These are phyloP conservation scores for Drosophila helvetica DNA, from an alignment of 2,888 invertebrate species.

Conservation along the genomic window DNA sequence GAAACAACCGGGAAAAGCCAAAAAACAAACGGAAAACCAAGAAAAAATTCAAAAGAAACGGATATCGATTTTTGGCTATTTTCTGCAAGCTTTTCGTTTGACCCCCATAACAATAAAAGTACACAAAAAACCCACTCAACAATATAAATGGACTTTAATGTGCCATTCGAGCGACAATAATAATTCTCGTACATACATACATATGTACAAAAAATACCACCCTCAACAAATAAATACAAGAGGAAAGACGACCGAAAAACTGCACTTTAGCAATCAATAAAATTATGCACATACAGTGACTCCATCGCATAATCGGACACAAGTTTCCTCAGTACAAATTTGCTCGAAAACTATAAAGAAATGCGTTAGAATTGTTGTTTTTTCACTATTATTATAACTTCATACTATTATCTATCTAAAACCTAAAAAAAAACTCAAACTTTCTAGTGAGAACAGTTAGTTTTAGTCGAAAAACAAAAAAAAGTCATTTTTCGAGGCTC, in stretches of 20 bases:
- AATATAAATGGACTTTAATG: conserved; percentile 17
- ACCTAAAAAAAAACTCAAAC: too few relatives aligned
- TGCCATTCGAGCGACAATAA: conserved; percentile 41
- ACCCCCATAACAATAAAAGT: not conserved
- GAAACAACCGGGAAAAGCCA: conserved; percentile 14
- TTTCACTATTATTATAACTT: too few relatives aligned
- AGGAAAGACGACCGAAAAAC: not conserved
- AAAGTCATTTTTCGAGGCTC: too few relatives aligned
- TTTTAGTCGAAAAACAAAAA: too few relatives aligned
- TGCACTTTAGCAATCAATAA: not conserved
- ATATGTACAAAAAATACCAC: not conserved
- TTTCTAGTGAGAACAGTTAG: too few relatives aligned
- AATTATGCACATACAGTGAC: not conserved
- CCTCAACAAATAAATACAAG: too few relatives aligned
- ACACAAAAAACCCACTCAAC: conserved; percentile 17
- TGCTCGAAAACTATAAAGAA: too few relatives aligned
- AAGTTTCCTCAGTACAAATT: too few relatives aligned
- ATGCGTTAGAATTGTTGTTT: too few relatives aligned
- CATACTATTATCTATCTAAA: too few relatives aligned
- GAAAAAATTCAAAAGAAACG: conserved; percentile 42
- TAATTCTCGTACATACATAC: not conserved
- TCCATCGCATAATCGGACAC: too few relatives aligned
- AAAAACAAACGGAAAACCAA: conserved; percentile 31
- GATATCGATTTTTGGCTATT: conserved; percentile 67
- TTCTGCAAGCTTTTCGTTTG: conserved; percentile 23